Base-by-base conservation (phyloP, 2,797 vertebrate genomes). In the Tragopan temminckii region DNA sequence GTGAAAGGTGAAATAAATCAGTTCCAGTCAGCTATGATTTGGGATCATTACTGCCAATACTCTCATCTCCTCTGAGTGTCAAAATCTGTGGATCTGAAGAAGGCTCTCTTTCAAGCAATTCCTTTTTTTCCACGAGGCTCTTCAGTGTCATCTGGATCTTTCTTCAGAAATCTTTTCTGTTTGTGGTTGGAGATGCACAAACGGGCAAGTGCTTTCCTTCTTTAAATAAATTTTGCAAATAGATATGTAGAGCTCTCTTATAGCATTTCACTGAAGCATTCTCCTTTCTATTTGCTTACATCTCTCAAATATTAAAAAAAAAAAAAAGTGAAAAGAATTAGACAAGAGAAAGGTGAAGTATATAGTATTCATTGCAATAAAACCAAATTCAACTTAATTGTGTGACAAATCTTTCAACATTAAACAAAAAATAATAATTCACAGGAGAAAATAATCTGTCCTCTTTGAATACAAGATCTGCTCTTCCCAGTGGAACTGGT, bases 131-230 rank as follows among this genome's bases (percentile, higher is more conserved):
- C 1, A 0, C 84, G 40, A 12, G 38, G 31, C 70, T 93, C 64
- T 53, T 48, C 57, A 45, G 48, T 70, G 78, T 20, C 52, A 68
- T 72, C 75, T 89, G 85, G 76, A 86, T 83, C 74, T 45, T 89
- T 42, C 72, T 83, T 93, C 72, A 71, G 66, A 71, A 89, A 89
- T 62, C 87, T 71, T 9, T 72, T 93, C 67, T 86, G 17, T 70
- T 86, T 91, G 40, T 79, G 91, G 61, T 38, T 71, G 89, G 63
- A 96, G 23, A 84, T 88, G 61, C 75, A 77, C 61, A 61, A 86
- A 77, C 23, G 31, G 93, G 93, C 94, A 95, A 96, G 89, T 94
- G 70, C 68, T 95, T 90, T 80, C 58, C 29, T 83, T 90, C 90
- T 92, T 94, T 89, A 72, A 89, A 82, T 53, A 80, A 93, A 85